Evolutionary conservation across 1,140 invertebrate species (phyloP), one percentile per base, ranked within the genome.

Genomic region (Papilio polyxenes): DNA sequence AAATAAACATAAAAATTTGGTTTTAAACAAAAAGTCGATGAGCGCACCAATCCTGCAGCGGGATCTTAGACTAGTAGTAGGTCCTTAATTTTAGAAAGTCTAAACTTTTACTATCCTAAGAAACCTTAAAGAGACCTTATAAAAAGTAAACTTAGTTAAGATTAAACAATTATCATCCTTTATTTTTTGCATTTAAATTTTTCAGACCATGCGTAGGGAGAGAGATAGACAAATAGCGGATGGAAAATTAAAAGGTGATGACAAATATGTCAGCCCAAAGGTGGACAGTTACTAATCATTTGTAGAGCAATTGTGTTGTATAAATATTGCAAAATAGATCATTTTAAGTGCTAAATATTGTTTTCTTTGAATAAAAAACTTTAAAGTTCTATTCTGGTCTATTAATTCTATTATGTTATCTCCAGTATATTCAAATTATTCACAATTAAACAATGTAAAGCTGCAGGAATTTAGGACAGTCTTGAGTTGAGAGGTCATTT

Each of bases 121-220:
- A 31, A 31, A 31, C 23, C 23, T 31, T 1, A 31, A 44, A 44
- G 40, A 44, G 40, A 44, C 7, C 40, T 44, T 6, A 44, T 44
- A 44, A 44, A 44, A 44, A 44, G 23, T 44, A 7, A 44, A 44
- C 40, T 44, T 6, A 1, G 40, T 44, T 6, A 44, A 44, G 40
- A 51, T 13, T 20, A 20, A 59, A n/a, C 8, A 59, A n/a, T 59
- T 59, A 31, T 5, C 62, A 80, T 23, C 44, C 48, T 75, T 56
- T 80, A 23, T 15, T 15, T 51, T 75, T 78, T 83, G 15, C 11
- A 23, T 20, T 23, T 51, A n/a, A 48, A 49, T 15, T 40, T n/a
- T 94, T 15, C 76, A 94, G 91, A 95, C 94, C 23, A 96, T 97
- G 95, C 84, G 90, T 69, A 82, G 83, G 7, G 96, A 97, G 90